Percentiles rank a stretch among this genome's conserved stretches.
Evolutionary conservation across 2,888 invertebrate species (phyloP).

Genomic region (Doris montereyensis): DNA sequence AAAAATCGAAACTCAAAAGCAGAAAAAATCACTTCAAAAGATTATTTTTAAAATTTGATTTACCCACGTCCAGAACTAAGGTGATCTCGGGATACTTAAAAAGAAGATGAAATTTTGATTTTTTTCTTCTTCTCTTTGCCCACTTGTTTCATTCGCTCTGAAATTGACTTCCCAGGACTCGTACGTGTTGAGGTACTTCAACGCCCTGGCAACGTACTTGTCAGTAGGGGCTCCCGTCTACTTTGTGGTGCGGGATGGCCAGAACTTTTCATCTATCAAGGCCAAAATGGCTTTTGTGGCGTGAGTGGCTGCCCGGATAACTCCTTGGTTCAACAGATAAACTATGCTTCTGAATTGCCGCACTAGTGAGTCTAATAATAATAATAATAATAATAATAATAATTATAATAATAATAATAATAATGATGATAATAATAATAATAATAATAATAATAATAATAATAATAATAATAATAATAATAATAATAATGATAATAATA

Average conservation of each 20-base stretch:
- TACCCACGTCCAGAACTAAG: no score
- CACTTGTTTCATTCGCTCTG: no score
- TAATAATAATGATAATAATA: not conserved
- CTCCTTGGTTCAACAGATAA: conserved; percentile 73
- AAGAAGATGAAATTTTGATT: no score
- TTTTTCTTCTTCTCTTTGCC: no score
- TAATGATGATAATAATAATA: not conserved
- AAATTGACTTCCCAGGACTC: conserved; percentile 86
- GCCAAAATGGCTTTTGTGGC: conserved; percentile 81
- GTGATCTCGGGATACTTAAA: no score
- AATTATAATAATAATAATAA: no score
- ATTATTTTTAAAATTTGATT: no score
- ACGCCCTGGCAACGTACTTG: conserved; percentile 84
- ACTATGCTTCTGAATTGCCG: conserved; percentile 62
- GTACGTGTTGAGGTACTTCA: conserved; percentile 93
- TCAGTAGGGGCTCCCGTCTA: conserved; percentile 95
- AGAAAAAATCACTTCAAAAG: no score
- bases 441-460: no score
- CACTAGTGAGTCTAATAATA: conserved; percentile 53
- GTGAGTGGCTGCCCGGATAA: conserved; percentile 71
- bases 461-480: no score
- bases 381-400: not conserved
- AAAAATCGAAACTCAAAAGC: no score
- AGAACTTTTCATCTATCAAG: conserved; percentile 81
- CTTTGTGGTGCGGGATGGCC: conserved; percentile 88